These are phyloP conservation scores for Aplochiton taeniatus DNA, from an alignment of 2,797 vertebrate genomes.

Conservation along the genomic window DNA sequence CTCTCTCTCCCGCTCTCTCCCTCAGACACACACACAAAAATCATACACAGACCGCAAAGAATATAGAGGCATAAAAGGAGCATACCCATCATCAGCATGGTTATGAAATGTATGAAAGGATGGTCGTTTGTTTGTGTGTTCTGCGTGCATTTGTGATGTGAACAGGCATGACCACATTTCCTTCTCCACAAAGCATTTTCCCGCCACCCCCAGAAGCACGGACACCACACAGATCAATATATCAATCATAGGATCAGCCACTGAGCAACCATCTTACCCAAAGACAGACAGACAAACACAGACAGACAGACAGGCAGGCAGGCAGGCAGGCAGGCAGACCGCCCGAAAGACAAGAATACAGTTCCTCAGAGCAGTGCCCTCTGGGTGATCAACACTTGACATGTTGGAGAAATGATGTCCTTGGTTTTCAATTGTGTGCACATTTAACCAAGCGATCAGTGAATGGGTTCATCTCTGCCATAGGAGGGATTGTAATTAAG, in stretches of 20 bases:
- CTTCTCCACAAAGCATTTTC: no score
- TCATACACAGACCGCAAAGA: conserved; percentile 20
- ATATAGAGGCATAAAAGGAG: no score
- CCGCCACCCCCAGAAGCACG: no score
- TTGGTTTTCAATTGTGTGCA: conserved; percentile 21
- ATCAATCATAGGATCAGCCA: no score
- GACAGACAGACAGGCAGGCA: conserved; percentile 53
- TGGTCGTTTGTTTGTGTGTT: no score
- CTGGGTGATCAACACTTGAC: conserved; percentile 50
- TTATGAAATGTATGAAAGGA: no score
- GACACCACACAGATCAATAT: no score
- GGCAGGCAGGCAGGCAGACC: conserved; percentile 19
- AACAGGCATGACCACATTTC: no score
- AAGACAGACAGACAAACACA: conserved; percentile 41
- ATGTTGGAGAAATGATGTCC: conserved; percentile 30
- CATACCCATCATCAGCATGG: no score
- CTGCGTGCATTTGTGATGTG: no score
- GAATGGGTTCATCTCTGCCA: conserved; percentile 47
- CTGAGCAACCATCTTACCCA: no score
- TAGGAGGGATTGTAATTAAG: conserved; percentile 64
- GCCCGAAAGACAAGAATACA: conserved; percentile 24
- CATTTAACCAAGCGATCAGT: conserved; percentile 52
- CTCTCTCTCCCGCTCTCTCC: neutral
- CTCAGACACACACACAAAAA: conserved; percentile 30
- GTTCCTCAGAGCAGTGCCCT: conserved; percentile 43